Evolutionary conservation across 2,888 invertebrate genomes (phyloP).

Genomic region (Heliconius ethilla): DNA sequence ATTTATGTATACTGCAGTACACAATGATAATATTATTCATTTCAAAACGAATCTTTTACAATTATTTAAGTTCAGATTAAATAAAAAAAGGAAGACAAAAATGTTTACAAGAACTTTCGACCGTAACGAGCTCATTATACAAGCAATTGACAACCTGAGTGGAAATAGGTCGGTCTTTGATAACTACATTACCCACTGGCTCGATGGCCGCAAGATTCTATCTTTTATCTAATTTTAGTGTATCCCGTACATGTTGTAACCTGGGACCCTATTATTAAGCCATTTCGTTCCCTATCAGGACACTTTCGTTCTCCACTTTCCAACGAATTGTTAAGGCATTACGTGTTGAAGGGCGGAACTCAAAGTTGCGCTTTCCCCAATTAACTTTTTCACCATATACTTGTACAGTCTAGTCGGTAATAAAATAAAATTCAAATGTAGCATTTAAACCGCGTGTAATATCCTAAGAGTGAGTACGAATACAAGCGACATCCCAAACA

Average conservation of each 20-base stretch:
- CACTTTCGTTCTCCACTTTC: neutral
- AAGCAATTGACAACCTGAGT: conserved; percentile 24
- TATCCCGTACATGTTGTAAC: too few relatives aligned
- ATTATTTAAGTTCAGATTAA: conserved; percentile 1
- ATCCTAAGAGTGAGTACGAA: conserved; percentile 44
- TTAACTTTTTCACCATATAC: too few relatives aligned
- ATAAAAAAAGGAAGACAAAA: conserved; percentile 16
- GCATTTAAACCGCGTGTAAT: conserved; percentile 36
- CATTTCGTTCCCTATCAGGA: neutral
- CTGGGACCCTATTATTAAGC: neutral
- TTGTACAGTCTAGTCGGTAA: neutral
- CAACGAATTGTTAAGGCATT: neutral
- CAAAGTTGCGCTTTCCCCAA: neutral
- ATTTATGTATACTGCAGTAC: too few relatives aligned
- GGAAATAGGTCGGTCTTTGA: conserved; percentile 13
- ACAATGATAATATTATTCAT: neutral
- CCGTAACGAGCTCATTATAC: conserved; percentile 22
- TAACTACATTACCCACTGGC: conserved; percentile 8
- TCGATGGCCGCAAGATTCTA: neutral
- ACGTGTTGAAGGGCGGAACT: neutral
- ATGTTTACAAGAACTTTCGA: conserved; percentile 22
- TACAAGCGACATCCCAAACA: conserved; percentile 43
- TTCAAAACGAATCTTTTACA: neutral
- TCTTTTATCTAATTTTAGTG: neutral
- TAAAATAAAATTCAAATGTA: conserved; percentile 33